Evolutionary conservation across 2,888 invertebrate species (phyloP).

Genomic region (Andricus quercusramuli): DNA sequence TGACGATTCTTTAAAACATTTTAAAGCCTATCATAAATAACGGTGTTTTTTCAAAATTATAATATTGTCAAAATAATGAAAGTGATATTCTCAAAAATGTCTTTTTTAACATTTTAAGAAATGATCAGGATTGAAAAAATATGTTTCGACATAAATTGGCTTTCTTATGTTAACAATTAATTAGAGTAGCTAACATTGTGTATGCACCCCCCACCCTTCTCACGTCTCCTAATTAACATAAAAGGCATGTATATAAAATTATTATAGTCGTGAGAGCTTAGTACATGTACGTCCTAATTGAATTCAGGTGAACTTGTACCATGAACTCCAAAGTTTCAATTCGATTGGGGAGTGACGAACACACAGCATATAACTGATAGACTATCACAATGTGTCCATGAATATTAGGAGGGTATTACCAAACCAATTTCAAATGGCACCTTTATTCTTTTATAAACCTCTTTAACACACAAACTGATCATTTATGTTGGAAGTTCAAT

Average conservation of each 20-base stretch:
- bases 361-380: constrained; percentile 10
- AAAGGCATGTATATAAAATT: background rate
- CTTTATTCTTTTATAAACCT: background rate
- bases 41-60: no score
- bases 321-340: constrained; percentile 9
- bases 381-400: constrained; percentile 7
- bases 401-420: constrained; percentile 1
- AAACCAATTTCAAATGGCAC: constrained; percentile 3
- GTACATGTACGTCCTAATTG: background rate
- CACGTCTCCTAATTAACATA: background rate
- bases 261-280: background rate
- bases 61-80: no score
- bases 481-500: no score
- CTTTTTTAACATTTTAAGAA: no score
- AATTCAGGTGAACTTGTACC: background rate
- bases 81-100: no score
- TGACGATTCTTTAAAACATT: no score
- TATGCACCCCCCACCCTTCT: no score
- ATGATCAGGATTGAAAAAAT: no score
- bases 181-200: no score
- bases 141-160: no score
- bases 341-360: constrained; percentile 23
- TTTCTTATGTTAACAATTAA: no score
- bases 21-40: no score
- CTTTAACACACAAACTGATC: background rate